Evolutionary conservation across 2,797 vertebrate genomes (phyloP).

Genomic region (Orestias chungarensis): DNA sequence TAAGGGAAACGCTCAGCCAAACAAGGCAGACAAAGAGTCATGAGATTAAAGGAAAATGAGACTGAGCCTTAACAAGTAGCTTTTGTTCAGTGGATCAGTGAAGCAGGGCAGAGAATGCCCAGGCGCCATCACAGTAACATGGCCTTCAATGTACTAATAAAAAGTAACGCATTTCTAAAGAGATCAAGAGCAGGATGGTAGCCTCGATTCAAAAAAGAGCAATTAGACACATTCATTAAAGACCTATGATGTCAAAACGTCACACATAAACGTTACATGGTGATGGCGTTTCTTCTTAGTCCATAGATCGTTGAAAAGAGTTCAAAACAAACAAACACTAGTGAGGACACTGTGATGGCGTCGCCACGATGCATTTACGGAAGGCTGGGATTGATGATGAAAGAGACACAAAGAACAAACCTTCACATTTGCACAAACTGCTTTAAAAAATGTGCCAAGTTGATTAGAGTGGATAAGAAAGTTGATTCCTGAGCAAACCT

Average conservation of each 20-base stretch:
- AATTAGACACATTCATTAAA: conserved; percentile 29
- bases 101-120: conserved; percentile 57
- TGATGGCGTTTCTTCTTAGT: neutral
- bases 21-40: conserved; percentile 41
- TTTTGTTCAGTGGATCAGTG: conserved; percentile 70
- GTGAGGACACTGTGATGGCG: neutral
- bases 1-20: conserved; percentile 21
- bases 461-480: conserved; percentile 6
- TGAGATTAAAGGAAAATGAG: conserved; percentile 56
- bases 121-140: conserved; percentile 69
- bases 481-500: conserved; percentile 20
- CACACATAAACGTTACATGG: no score
- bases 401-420: neutral
- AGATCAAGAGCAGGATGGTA: conserved; percentile 28
- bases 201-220: conserved; percentile 30
- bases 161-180: conserved; percentile 46
- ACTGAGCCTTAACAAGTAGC: conserved; percentile 55
- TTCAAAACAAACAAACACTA: neutral
- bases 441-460: neutral
- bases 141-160: conserved; percentile 69
- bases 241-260: neutral
- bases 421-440: neutral
- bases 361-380: conserved; percentile 12
- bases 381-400: neutral
- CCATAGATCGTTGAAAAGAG: conserved; percentile 10